Conservation (phyloP, 1,140 invertebrate species). For the Habropoda laboriosa region DNA sequence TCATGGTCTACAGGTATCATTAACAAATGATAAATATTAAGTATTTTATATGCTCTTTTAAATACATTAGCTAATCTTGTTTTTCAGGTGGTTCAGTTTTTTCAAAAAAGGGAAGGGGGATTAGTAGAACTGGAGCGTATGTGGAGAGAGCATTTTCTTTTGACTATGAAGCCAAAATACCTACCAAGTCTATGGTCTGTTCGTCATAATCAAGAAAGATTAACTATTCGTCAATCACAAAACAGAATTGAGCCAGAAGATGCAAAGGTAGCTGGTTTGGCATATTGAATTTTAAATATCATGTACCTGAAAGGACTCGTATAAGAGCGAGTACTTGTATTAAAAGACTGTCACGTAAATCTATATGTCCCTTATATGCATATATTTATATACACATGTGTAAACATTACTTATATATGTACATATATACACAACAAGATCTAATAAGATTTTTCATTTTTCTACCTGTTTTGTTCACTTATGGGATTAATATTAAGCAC, state of each 20-base stretch:
- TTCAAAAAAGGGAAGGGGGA: conserved; percentile 82
- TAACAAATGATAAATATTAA: conserved; percentile 9
- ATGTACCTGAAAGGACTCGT: conserved; percentile 70
- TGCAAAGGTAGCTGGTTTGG: conserved; percentile 75
- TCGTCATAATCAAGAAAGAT: conserved; percentile 85
- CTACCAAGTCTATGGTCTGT: conserved; percentile 90
- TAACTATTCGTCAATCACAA: conserved; percentile 74
- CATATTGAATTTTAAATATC: conserved; percentile 59
- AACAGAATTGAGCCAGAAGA: conserved; percentile 78
- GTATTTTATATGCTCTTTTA: neutral
- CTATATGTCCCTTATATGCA: conserved; percentile 50
- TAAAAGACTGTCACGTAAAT: conserved; percentile 52
- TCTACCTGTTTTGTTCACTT: neutral
- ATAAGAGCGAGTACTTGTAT: conserved; percentile 74
- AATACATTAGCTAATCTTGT: conserved; percentile 12
- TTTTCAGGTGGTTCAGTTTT: conserved; percentile 85
- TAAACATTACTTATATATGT: conserved; percentile 38
- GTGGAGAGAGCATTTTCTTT: conserved; percentile 91
- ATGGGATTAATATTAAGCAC: neutral
- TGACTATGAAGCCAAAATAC: conserved; percentile 87
- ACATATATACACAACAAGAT: neutral
- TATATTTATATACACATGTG: conserved; percentile 37
- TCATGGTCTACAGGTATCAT: conserved; percentile 74
- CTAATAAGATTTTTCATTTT: neutral
- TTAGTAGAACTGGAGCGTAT: conserved; percentile 87